These are phyloP conservation scores for Cistogaster globosa DNA, from an alignment of 2,888 invertebrate genomes.

Conservation along the genomic window DNA sequence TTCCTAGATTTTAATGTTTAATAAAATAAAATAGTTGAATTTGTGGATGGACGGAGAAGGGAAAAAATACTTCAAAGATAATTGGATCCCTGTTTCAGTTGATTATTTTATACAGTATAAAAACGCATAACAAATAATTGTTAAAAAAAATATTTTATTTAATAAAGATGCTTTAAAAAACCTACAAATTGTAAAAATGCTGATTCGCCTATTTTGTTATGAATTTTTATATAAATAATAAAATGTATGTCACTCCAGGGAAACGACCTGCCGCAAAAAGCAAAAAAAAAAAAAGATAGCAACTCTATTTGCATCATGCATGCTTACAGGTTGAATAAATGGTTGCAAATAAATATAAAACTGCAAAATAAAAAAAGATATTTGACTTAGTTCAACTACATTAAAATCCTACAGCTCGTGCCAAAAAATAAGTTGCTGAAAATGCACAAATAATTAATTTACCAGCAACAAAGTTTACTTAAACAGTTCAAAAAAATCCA, in stretches of 20 bases:
- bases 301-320: background rate
- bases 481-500: no score
- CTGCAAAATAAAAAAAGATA: background rate
- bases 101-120: background rate
- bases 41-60: no score
- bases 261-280: slow-evolving; percentile 11
- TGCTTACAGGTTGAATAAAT: slow-evolving; percentile 17
- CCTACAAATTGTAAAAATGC: background rate
- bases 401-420: background rate
- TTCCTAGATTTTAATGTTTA: no score
- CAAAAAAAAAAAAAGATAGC: background rate
- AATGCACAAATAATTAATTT: no score
- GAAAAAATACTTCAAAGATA: no score
- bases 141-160: background rate
- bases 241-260: background rate
- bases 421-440: background rate
- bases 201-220: background rate
- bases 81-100: no score
- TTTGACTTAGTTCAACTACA: background rate
- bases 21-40: no score
- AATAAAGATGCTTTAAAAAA: background rate
- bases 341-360: background rate
- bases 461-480: no score
- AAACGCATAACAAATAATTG: background rate
- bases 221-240: background rate